Evolutionary conservation across 1,140 invertebrate species (phyloP).

Genomic region (Druon quercuslanigerum): DNA sequence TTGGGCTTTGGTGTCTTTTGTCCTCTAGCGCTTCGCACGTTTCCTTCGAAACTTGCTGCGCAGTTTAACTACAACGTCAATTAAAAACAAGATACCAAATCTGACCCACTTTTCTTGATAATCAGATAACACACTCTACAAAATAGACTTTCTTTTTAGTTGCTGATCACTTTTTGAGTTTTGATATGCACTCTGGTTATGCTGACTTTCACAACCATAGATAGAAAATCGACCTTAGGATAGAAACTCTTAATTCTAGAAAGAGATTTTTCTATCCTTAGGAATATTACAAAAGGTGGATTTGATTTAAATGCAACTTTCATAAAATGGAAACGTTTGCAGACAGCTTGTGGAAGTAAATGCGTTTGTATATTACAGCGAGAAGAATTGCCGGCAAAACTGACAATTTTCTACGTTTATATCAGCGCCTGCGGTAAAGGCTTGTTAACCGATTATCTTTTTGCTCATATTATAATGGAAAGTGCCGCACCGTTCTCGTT

Average conservation of each 20-base stretch:
- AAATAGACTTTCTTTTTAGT: no score
- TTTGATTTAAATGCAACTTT: conserved; percentile 21
- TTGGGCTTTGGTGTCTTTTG: conserved; percentile 18
- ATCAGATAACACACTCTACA: neutral
- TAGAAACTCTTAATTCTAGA: conserved; percentile 5
- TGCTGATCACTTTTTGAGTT: no score
- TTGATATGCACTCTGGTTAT: no score
- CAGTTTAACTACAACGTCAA: neutral
- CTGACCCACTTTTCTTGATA: neutral
- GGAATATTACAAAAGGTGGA: conserved; percentile 17
- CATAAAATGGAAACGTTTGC: conserved; percentile 24
- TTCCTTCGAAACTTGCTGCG: neutral
- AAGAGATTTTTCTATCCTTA: conserved; percentile 3
- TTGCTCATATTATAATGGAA: conserved; percentile 26
- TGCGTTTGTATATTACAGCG: neutral
- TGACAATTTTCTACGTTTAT: conserved; percentile 31
- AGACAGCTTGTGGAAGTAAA: conserved; percentile 9
- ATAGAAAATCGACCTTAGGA: neutral
- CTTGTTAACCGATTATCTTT: conserved; percentile 26
- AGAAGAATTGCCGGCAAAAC: conserved; percentile 19
- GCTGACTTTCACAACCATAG: conserved; percentile 1
- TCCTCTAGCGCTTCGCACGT: conserved; percentile 10
- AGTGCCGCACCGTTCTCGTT: conserved; percentile 27
- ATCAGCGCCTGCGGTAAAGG: conserved; percentile 28
- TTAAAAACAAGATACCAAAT: conserved; percentile 2